Evolutionary conservation across 2,113 vertebrate species (phyloP).

Genomic region (Trogon surrucura): DNA sequence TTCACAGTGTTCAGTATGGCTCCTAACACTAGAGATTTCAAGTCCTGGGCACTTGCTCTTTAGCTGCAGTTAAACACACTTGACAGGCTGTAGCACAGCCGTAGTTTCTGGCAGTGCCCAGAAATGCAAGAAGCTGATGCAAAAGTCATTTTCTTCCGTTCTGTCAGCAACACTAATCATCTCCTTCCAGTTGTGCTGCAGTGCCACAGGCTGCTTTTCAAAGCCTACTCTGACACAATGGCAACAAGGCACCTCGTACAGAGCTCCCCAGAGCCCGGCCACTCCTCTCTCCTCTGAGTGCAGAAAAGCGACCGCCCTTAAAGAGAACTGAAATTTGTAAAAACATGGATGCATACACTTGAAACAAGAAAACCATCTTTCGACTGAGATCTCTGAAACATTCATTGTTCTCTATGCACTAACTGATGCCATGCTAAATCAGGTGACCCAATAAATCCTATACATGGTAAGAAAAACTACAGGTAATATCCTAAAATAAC

Average conservation of each 20-base stretch:
- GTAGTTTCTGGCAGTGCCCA: background rate
- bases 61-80: background rate
- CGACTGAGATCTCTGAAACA: background rate
- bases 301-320: background rate
- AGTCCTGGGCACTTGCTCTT: background rate
- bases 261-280: fast-evolving
- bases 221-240: background rate
- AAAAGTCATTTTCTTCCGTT: background rate
- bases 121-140: background rate
- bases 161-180: background rate
- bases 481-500: background rate
- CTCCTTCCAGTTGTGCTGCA: background rate
- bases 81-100: background rate
- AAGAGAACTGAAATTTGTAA: background rate
- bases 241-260: background rate
- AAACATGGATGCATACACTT: background rate
- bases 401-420: background rate
- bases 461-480: background rate
- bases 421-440: background rate
- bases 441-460: background rate
- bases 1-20: background rate
- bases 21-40: background rate
- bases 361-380: background rate
- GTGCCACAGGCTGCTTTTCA: background rate
- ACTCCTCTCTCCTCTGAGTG: fast-evolving